Base-by-base conservation (phyloP, 2,888 invertebrate genomes). In the Lasioglossum pauxillum region DNA sequence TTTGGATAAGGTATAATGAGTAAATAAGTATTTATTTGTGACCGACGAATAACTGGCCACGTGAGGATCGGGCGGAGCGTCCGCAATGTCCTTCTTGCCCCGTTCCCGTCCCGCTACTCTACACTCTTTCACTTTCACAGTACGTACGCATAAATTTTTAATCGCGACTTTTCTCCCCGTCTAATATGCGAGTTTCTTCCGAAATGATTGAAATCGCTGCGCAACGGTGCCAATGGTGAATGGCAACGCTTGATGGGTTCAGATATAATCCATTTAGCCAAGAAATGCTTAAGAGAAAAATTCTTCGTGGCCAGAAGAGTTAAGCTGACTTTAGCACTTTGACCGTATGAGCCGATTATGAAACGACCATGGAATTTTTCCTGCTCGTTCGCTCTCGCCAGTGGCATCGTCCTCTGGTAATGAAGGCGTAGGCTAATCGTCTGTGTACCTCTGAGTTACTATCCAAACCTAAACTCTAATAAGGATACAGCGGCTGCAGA, bases 261-360 rank as follows among this genome's bases (percentile, higher is more conserved):
- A 0, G 16, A 31, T 64, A 31, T 64, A 57, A 64, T 64, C 64
- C 64, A 16, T 64, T 64, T 27, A 64, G 27, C 64, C 16, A 31
- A 64, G 64, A 27, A 64, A 64, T 31, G 31, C 64, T 64, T 7
- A 14, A 31, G 31, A 64, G 64, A 64, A 64, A 64, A 64, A 31
- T 64, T 31, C 16, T 31, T 64, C 16, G 64, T 31, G 64, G 31
- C 64, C 31, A 31, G 5, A 64, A 64, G 16, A 64, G 64, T 16
- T 64, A 64, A 64, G 64, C 64, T 64, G 31, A 31, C 64, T 64
- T 64, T 64, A 31, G 64, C 64, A 16, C 31, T 64, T 64, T 31
- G 64, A 27, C 16, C 60, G 60, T 16, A 64, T 16, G 27, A 64
- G 60, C 60, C 60, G 60, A 64, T 64, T 64, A 64, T 31, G 31